These are phyloP conservation scores for Collichthys lucidus DNA, from an alignment of 2,113 vertebrate genomes.

Conservation along the genomic window DNA sequence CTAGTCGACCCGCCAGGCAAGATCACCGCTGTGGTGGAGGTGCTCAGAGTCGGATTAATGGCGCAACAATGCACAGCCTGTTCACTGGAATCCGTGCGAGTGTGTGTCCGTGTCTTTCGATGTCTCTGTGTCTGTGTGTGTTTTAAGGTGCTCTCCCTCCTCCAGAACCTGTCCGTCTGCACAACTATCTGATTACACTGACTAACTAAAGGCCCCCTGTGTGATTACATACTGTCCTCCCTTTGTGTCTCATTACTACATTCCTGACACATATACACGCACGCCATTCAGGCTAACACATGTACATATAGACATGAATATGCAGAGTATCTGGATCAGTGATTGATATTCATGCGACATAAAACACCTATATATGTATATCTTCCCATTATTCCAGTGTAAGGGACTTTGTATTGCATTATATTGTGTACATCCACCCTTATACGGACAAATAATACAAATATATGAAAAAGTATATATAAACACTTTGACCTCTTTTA, in stretches of 20 bases:
- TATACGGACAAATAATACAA: not conserved
- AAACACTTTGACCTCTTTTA: not conserved
- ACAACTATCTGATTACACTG: constrained; percentile 78
- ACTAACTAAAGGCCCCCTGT: constrained; percentile 76
- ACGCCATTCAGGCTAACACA: constrained; percentile 37
- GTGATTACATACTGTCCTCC: constrained; percentile 70
- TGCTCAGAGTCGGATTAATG: constrained; percentile 72
- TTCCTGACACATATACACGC: constrained; percentile 62
- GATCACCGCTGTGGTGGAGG: constrained; percentile 48
- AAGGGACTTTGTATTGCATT: not conserved
- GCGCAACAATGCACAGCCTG: constrained; percentile 78
- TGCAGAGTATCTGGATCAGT: not conserved
- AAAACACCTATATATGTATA: not conserved
- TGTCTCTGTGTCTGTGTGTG: constrained; percentile 55
- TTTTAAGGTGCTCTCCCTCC: constrained; percentile 68
- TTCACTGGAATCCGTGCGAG: constrained; percentile 74
- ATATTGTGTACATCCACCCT: not conserved
- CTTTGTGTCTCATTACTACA: constrained; percentile 73
- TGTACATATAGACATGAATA: not conserved
- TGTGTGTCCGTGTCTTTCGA: constrained; percentile 64
- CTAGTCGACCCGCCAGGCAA: constrained; percentile 35
- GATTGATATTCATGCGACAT: not conserved
- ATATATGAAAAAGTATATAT: not conserved
- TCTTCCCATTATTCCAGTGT: not conserved
- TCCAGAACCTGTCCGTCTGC: constrained; percentile 77